These are phyloP conservation scores for Ferdinandea cuprea DNA, from an alignment of 2,888 invertebrate genomes.

Conservation along the genomic window DNA sequence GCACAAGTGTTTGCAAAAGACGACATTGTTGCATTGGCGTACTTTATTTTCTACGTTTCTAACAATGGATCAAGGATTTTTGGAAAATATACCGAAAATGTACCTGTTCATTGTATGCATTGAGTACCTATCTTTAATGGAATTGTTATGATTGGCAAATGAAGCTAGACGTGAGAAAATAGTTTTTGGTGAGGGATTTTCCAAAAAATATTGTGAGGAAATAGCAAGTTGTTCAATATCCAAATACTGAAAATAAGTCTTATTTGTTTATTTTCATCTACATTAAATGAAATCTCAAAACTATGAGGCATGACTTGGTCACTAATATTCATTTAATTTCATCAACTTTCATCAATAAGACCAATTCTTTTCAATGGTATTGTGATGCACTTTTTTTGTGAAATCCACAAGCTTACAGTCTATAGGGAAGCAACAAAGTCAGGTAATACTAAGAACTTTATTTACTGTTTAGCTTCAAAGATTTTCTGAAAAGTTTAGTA, in stretches of 20 bases:
- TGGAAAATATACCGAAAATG: not conserved
- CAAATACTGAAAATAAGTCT: not conserved
- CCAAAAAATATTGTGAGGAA: not conserved
- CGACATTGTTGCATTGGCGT: not conserved
- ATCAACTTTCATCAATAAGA: too few species aligned
- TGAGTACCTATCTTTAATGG: not conserved
- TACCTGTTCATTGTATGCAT: not conserved
- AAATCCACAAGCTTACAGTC: too few species aligned
- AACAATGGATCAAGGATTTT: not conserved
- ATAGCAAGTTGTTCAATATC: not conserved
- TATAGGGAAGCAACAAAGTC: too few species aligned
- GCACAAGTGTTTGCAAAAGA: slow-evolving; percentile 15
- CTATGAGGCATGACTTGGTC: too few species aligned
- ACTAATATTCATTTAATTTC: too few species aligned
- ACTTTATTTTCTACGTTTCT: not conserved
- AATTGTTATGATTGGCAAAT: not conserved
- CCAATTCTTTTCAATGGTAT: too few species aligned
- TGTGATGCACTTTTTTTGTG: too few species aligned
- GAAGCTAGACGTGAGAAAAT: not conserved
- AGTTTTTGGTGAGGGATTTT: not conserved
- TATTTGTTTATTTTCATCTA: too few species aligned
- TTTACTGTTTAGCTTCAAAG: too few species aligned
- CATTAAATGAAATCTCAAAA: too few species aligned
- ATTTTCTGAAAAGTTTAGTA: too few species aligned
- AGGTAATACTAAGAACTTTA: too few species aligned